Evolutionary conservation across 2,113 vertebrate species (phyloP).

Genomic region (Oncorhynchus kisutch): DNA sequence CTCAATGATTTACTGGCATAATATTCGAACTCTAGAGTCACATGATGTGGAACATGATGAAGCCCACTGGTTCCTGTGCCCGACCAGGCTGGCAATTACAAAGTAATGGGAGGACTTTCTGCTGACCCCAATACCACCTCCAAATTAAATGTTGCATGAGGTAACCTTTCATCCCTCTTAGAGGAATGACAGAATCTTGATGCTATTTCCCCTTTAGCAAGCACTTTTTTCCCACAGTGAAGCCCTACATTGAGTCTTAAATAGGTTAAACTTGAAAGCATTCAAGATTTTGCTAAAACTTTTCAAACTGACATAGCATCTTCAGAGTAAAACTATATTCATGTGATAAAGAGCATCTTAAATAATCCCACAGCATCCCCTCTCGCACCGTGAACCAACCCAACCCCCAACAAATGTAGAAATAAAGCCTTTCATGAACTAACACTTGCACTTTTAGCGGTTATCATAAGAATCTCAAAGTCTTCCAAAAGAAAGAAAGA

Average conservation of each 20-base stretch:
- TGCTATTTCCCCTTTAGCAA: constrained; percentile 19
- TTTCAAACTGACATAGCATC: neutral
- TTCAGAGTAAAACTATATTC: too few relatives aligned
- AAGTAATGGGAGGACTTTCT: constrained; percentile 11
- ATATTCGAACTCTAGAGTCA: neutral
- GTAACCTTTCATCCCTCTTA: constrained; percentile 25
- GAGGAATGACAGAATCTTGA: constrained; percentile 33
- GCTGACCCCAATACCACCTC: constrained; percentile 23
- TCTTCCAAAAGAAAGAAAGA: too few relatives aligned
- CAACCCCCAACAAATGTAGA: too few relatives aligned
- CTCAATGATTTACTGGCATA: neutral
- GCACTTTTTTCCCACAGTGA: constrained; percentile 12
- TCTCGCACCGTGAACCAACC: too few relatives aligned
- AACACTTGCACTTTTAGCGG: too few relatives aligned
- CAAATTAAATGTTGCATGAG: constrained; percentile 23
- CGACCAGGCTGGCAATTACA: neutral
- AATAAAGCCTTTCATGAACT: too few relatives aligned
- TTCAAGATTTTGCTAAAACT: constrained; percentile 21
- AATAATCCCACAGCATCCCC: too few relatives aligned
- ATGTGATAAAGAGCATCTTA: too few relatives aligned
- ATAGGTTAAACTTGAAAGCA: constrained; percentile 30
- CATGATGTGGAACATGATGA: neutral
- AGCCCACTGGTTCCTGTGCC: neutral
- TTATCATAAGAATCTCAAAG: too few relatives aligned
- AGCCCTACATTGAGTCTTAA: constrained; percentile 18